Conservation (phyloP, 2,888 invertebrate species). For the Eilema sororculum region DNA sequence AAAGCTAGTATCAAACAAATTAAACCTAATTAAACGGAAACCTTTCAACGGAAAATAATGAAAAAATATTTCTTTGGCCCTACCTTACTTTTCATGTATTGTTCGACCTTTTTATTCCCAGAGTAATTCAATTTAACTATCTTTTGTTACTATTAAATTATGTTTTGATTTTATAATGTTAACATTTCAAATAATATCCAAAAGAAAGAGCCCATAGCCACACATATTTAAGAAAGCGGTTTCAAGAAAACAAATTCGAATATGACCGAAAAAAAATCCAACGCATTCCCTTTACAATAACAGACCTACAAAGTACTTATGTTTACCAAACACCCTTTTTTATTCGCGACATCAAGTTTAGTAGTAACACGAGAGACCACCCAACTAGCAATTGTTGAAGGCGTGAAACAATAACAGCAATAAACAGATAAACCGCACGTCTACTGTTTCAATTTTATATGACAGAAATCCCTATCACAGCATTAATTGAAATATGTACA, state of each 20-base stretch:
- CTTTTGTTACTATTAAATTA: background rate
- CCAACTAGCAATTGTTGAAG: conserved; percentile 59
- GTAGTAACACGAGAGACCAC: conserved; percentile 61
- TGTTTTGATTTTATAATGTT: background rate
- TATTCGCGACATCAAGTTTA: conserved; percentile 59
- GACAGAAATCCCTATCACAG: conserved; percentile 54
- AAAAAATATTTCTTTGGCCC: too few relatives aligned
- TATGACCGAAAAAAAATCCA: conserved; percentile 33
- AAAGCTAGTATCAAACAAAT: too few relatives aligned
- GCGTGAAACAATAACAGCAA: conserved; percentile 67
- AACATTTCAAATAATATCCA: background rate
- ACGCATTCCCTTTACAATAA: conserved; percentile 37
- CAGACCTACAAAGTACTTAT: conserved; percentile 60
- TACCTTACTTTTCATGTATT: too few relatives aligned
- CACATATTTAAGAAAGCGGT: conserved; percentile 10
- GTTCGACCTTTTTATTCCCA: background rate
- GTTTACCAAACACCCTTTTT: conserved; percentile 69
- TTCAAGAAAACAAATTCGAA: conserved; percentile 10
- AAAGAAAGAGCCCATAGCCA: background rate
- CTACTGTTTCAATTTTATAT: conserved; percentile 53
- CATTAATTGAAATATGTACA: conserved; percentile 55
- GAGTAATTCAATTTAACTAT: background rate
- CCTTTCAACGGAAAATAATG: too few relatives aligned
- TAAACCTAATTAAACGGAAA: too few relatives aligned
- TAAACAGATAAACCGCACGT: conserved; percentile 70